Evolutionary conservation across 2,113 vertebrate species (phyloP).

Genomic region (Prinia subflava): DNA sequence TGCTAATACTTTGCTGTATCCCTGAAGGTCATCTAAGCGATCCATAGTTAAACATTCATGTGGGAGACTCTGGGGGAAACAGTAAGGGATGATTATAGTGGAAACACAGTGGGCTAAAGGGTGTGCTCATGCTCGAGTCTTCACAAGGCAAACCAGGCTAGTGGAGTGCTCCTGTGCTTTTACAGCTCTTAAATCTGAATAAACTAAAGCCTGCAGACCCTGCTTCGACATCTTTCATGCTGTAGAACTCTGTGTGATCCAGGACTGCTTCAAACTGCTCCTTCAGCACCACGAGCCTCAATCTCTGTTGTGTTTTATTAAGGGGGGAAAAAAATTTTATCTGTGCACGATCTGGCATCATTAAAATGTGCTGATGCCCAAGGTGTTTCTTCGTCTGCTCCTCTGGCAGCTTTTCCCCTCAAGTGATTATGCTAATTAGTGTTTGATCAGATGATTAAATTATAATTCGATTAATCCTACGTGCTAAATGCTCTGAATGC

Average conservation of each 20-base stretch:
- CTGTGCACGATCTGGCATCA: background rate
- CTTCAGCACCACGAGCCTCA: background rate
- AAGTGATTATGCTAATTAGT: constrained; percentile 91
- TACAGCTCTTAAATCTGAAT: background rate
- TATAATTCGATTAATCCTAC: constrained; percentile 86
- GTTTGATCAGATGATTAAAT: constrained; percentile 97
- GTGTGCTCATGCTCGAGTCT: background rate
- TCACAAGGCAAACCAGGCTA: background rate
- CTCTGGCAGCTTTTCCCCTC: constrained; percentile 82
- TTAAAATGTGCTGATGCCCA: constrained; percentile 71
- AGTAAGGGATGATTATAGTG: background rate
- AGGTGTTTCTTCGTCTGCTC: constrained; percentile 77
- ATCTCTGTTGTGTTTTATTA: background rate
- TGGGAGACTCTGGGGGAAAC: background rate
- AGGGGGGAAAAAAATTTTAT: background rate
- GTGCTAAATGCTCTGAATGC: constrained; percentile 82
- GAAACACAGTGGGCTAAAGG: background rate
- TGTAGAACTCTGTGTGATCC: background rate
- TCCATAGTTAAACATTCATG: constrained; percentile 28
- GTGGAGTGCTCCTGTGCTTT: background rate
- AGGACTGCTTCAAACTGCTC: background rate
- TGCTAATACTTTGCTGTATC: constrained; percentile 21
- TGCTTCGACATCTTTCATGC: background rate
- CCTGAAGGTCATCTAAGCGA: constrained; percentile 63
- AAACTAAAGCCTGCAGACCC: background rate